Evolutionary conservation across 2,113 vertebrate genomes (phyloP), one percentile per base, ranked within the genome.

Genomic region (Origma solitaria): DNA sequence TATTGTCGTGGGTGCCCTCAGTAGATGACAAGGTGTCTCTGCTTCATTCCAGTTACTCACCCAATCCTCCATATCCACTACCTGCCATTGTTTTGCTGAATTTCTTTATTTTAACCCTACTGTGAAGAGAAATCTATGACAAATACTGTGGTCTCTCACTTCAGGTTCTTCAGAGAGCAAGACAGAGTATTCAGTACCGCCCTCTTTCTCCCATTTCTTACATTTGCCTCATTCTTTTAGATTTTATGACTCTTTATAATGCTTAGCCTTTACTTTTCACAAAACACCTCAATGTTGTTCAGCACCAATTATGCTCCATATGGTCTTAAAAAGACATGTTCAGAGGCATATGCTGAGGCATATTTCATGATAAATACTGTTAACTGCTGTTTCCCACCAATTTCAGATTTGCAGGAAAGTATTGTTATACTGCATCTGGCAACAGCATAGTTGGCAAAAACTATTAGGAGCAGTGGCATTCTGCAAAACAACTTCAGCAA

Each of bases 221-320:
- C 30, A 78, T 69, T 89, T 78, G 44, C 49, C 77, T 82, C 65
- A 53, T 40, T 93, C 82, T 80, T 92, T 53, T 54, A 21, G 53
- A 72, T 92, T 94, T 90, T 90, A 69, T 61, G 75, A 79, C 56
- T 94, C 65, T 72, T 76, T 33, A 68, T 49, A 86, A 90, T 66
- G 40, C 88, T 92, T 92, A 93, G 93, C 92, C 95, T 96, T 73
- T 92, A 93, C 95, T 88, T 91, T 92, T 83, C 71, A 92, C 82
- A 94, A 92, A 95, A 95, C 92, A 96, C 93, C 95, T 96, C 93
- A 60, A 3, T 92, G 93, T 90, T 97, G 95, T 86, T 97, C 93
- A 85, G 93, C 93, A 96, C 58, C 82, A 88, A 92, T 94, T 96
- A 95, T 94, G 80, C 60, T 96, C 92, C 95, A 96, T 90, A 96